Percentiles rank a stretch among this genome's conserved stretches.
Evolutionary conservation across 2,888 invertebrate genomes (phyloP).

Genomic region (Cyaniris semiargus): DNA sequence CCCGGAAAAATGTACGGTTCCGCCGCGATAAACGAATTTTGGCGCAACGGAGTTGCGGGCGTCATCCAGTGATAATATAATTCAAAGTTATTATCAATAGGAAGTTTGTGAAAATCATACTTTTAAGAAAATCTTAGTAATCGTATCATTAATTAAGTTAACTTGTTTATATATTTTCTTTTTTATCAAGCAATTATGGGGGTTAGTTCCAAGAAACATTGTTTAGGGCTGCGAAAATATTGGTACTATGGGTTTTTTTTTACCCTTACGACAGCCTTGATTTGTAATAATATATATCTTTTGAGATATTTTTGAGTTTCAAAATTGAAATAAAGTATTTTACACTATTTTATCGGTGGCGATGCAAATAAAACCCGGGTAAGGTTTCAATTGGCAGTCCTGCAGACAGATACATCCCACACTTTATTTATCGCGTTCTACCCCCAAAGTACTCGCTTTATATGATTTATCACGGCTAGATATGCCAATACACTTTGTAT

Average conservation of each 20-base stretch:
- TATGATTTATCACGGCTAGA: constrained; percentile 41
- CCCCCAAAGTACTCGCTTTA: constrained; percentile 57
- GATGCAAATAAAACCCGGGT: constrained; percentile 73
- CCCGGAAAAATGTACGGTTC: no score
- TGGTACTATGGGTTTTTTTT: not conserved
- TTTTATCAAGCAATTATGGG: no score
- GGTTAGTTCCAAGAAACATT: no score
- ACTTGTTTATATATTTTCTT: no score
- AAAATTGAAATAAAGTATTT: constrained; percentile 64
- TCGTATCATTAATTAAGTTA: no score
- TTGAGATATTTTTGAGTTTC: constrained; percentile 31
- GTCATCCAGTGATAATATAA: no score
- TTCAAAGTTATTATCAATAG: not conserved
- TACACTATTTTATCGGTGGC: constrained; percentile 68
- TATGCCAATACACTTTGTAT: constrained; percentile 31
- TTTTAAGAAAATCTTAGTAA: no score
- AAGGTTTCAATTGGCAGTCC: constrained; percentile 76
- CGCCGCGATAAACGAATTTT: no score
- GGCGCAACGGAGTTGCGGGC: no score
- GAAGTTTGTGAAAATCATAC: no score
- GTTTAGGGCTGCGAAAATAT: no score
- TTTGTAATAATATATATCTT: constrained; percentile 35
- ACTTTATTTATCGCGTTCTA: constrained; percentile 74
- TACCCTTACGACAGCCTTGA: not conserved
- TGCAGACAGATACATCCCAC: constrained; percentile 68